A percentile compares a stretch with the other conserved stretches of the same genome.
phyloP scores from a whole-genome alignment of 2,888 invertebrate species.

The Unio delphinus region DNA sequence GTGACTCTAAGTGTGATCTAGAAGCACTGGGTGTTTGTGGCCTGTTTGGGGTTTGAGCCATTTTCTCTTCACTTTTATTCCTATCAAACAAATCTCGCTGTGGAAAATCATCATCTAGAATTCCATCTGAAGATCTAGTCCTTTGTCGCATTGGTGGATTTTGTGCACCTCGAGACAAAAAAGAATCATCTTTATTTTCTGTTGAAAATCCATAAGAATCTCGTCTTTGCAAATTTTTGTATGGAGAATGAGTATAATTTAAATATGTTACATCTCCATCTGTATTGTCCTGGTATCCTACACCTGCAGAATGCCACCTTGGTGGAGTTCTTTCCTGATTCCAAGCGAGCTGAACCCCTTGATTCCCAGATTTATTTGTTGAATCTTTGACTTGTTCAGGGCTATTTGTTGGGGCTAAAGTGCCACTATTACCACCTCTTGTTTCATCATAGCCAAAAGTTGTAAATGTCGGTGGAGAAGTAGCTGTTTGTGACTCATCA shows the following conservation, averaged over 20 bases:
- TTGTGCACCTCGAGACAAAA: constrained; percentile 24
- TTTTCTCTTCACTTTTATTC: constrained; percentile 19
- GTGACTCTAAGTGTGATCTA: constrained; percentile 22
- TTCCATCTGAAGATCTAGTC: constrained; percentile 27
- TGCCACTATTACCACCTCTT: constrained; percentile 6
- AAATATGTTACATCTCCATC: no score
- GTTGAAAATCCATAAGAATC: constrained; percentile 26
- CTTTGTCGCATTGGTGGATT: constrained; percentile 15
- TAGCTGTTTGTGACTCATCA: constrained; percentile 19
- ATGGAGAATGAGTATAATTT: constrained; percentile 1
- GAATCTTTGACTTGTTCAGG: constrained; percentile 10
- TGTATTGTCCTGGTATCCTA: no score
- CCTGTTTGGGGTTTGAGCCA: constrained; percentile 2
- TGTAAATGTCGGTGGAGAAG: constrained; percentile 42
- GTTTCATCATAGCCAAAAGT: constrained; percentile 45
- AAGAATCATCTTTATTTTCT: constrained; percentile 17
- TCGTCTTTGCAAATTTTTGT: constrained; percentile 18
- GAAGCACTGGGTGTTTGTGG: constrained; percentile 6
- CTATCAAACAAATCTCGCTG: constrained; percentile 8
- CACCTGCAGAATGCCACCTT: no score
- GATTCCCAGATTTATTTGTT: no score
- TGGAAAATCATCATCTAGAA: constrained; percentile 19
- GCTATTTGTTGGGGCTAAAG: constrained; percentile 11
- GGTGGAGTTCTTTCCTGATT: no score
- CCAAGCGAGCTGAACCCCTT: no score